Evolutionary conservation across 1,140 invertebrate genomes (phyloP).

Genomic region (Cherax destructor): DNA sequence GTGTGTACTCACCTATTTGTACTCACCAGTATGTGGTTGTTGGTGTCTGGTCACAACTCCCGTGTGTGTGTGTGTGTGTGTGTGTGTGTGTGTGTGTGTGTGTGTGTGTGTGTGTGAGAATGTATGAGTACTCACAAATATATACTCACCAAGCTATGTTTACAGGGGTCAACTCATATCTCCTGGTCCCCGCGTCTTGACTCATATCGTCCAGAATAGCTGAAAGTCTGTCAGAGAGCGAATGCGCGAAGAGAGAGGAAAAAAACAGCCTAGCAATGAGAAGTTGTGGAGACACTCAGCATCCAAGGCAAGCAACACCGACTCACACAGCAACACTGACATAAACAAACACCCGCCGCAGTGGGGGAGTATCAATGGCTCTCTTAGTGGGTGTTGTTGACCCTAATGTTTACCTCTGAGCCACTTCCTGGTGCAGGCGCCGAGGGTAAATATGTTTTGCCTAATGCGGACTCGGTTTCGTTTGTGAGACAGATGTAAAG

Average conservation of each 20-base stretch:
- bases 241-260: not conserved
- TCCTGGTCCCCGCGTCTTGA: no score
- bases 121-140: not conserved
- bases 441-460: slow-evolving; percentile 48
- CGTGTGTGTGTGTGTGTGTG: no score
- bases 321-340: not conserved
- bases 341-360: not conserved
- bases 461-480: slow-evolving; percentile 24
- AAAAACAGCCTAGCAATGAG: not conserved
- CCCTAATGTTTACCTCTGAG: slow-evolving; percentile 5
- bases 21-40: no score
- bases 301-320: not conserved
- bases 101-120: not conserved
- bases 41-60: no score
- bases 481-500: slow-evolving; percentile 26
- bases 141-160: no score
- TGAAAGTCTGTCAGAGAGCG: not conserved
- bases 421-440: slow-evolving; percentile 26
- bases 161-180: no score
- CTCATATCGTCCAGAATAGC: no score
- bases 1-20: no score
- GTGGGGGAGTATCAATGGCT: slow-evolving; percentile 14
- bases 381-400: slow-evolving; percentile 21
- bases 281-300: not conserved
- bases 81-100: no score